Conservation (phyloP, 2,888 invertebrate genomes). For the Encarsia formosa region DNA sequence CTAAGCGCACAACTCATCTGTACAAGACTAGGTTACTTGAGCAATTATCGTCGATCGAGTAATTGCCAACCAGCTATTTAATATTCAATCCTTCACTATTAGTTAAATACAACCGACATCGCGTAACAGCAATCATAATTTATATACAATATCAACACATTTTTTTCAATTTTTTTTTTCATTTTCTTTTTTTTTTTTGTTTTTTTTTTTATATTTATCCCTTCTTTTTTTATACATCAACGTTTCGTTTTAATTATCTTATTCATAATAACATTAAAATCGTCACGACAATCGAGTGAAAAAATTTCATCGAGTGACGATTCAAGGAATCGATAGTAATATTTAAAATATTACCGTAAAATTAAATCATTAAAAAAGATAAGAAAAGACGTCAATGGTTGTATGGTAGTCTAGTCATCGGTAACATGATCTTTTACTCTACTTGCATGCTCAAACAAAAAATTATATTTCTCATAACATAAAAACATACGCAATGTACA, state of each 20-base stretch:
- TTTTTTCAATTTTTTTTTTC: conserved; percentile 30
- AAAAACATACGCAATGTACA: too few species aligned
- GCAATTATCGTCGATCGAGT: conserved; percentile 29
- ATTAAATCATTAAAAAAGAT: conserved; percentile 1
- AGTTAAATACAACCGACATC: conserved; percentile 31
- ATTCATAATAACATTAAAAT: conserved; percentile 1
- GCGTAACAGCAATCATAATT: conserved; percentile 45
- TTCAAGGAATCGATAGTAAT: conserved; percentile 13
- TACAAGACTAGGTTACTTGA: conserved; percentile 50
- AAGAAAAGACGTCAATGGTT: not conserved
- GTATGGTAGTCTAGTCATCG: not conserved
- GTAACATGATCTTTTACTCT: too few species aligned
- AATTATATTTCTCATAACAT: too few species aligned
- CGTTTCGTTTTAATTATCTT: conserved; percentile 1
- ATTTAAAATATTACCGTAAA: conserved; percentile 1
- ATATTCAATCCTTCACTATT: conserved; percentile 21
- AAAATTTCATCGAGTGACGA: conserved; percentile 11
- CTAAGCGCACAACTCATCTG: conserved; percentile 43
- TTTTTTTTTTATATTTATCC: not conserved
- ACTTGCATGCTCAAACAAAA: too few species aligned
- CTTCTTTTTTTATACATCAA: conserved; percentile 7
- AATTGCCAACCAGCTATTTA: conserved; percentile 25
- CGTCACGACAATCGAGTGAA: not conserved
- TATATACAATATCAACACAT: conserved; percentile 51
- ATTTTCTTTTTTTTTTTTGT: conserved; percentile 8